Base-by-base conservation (phyloP, 2,113 vertebrate genomes). In the Conger conger region DNA sequence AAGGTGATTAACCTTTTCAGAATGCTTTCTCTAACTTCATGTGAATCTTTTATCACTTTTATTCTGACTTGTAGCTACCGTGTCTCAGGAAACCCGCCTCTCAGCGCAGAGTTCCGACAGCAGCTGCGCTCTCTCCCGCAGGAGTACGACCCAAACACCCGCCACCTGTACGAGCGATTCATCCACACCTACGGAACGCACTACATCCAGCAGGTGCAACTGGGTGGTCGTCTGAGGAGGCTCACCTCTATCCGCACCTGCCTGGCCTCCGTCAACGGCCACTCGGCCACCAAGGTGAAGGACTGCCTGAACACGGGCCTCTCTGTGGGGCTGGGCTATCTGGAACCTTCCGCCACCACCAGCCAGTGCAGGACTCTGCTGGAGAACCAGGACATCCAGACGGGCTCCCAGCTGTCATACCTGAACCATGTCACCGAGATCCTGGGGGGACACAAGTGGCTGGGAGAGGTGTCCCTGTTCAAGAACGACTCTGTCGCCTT, bases 111-210 rank as follows among this genome's bases (percentile, higher is more conserved):
- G 15, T 86, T 88, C 30, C 33, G 37, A 4, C 13, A 30, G 20
- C 23, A 40, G 8, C 18, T 90, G n/a, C 27, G 57, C 3, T 27
- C 40, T 8, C 83, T 90, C 50, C 83, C 89, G 8, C 13, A 68
- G 2, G 23, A 37, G 4, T 85, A 85, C 23, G 37, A 37, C 35
- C 0, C 1, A 2, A 80, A 13, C 3, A 85, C 83, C 16, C 42
- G 38, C 11, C 4, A 4, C 23, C 30, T 38, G 16, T 90, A 87
- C 40, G 50, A 18, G 18, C 17, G 76, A 0, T 37, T 90, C 3
- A 79, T 90, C 38, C 6, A 23, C 13, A 86, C 45, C 30, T 90
- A 84, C 50, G 89, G 89, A n/a, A 90, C 89, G n/a, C 89, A 90
- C 76, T 89, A 54, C 83, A 83, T 90, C 54, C 83, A 15, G 23